Base-by-base conservation (phyloP, 2,797 vertebrate species). In the Ciconia nigra region DNA sequence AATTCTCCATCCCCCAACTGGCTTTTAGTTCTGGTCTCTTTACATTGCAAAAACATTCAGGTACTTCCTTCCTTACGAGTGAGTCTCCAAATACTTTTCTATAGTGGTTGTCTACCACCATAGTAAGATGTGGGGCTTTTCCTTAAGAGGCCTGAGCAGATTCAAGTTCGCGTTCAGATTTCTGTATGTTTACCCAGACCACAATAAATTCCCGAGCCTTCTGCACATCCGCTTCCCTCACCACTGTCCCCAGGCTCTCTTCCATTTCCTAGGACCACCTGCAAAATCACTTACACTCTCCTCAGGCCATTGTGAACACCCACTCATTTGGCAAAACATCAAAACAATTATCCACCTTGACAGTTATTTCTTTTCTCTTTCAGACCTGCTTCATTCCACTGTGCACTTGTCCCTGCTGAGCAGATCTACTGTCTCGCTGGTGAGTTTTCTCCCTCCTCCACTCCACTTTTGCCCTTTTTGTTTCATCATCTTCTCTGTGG, bases 221-320 rank as follows among this genome's bases (percentile, higher is more conserved):
- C 39, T 71, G 71, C 19, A 42, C n/a, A 83, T 82, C 63, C 1
- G 1, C 44, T 85, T 71, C 63, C 85, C 21, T 63, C 78, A 35
- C 21, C 41, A 39, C 51, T 0, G 0, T 84, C 86, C 81, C 71
- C 37, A 80, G 52, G 47, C 37, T 89, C 54, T 86, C 37, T 46
- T 84, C 47, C 24, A 33, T 49, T 91, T 90, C 67, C 83, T 83
- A 77, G 20, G 83, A 94, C 90, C 94, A 92, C 94, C 91, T 52
- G 77, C 83, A 94, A 92, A 76, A 77, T 89, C 66, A 25, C 44
- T 84, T 70, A 33, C 20, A 11, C 8, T 62, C 24, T 86, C 42
- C 24, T 84, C 25, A 77, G 20, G 15, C 31, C 1, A 0, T 28
- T 76, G 47, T 63, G 24, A 87, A 31, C 88, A 73, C 73, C 94